Percentiles rank a stretch among this genome's conserved stretches.
phyloP scores from a whole-genome alignment of 1,140 invertebrate genomes.

The Aporrectodea caliginosa region DNA sequence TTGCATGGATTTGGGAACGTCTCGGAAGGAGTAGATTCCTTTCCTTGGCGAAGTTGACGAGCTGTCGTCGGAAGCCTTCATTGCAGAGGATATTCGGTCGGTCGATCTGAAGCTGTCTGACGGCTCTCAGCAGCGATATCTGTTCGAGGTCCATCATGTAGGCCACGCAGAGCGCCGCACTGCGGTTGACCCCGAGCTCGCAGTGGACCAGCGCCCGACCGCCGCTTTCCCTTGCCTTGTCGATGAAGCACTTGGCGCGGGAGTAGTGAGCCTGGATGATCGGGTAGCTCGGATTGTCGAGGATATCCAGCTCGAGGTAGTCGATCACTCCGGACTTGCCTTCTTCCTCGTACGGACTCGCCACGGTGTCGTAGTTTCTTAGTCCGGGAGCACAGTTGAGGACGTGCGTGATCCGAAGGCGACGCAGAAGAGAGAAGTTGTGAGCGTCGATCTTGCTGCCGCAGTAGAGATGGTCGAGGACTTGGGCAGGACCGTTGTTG shows the following conservation, averaged over 20 bases:
- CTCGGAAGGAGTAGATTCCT: conserved; percentile 8
- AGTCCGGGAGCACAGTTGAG: conserved; percentile 30
- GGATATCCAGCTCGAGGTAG: conserved; percentile 29
- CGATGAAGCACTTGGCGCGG: conserved; percentile 24
- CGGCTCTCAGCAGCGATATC: conserved; percentile 19
- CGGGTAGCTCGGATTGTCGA: conserved; percentile 28
- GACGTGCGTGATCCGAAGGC: conserved; percentile 28
- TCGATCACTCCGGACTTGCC: conserved; percentile 8
- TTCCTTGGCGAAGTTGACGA: conserved; percentile 28
- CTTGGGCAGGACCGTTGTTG: conserved; percentile 16
- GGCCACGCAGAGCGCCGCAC: conserved; percentile 69
- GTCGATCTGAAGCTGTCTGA: conserved; percentile 61
- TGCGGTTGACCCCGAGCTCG: conserved; percentile 74
- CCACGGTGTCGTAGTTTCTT: neutral
- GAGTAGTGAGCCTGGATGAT: conserved; percentile 18
- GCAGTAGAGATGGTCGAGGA: conserved; percentile 27
- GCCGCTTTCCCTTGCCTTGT: conserved; percentile 19
- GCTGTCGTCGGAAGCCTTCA: conserved; percentile 29
- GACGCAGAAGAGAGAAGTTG: neutral
- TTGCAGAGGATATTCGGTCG: conserved; percentile 28
- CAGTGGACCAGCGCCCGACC: conserved; percentile 72
- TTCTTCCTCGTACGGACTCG: conserved; percentile 26
- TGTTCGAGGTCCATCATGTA: conserved; percentile 36
- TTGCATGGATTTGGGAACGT: too few species aligned
- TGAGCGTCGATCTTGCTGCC: conserved; percentile 26